Evolutionary conservation across 2,888 invertebrate genomes (phyloP).

Genomic region (Thecophora atra): DNA sequence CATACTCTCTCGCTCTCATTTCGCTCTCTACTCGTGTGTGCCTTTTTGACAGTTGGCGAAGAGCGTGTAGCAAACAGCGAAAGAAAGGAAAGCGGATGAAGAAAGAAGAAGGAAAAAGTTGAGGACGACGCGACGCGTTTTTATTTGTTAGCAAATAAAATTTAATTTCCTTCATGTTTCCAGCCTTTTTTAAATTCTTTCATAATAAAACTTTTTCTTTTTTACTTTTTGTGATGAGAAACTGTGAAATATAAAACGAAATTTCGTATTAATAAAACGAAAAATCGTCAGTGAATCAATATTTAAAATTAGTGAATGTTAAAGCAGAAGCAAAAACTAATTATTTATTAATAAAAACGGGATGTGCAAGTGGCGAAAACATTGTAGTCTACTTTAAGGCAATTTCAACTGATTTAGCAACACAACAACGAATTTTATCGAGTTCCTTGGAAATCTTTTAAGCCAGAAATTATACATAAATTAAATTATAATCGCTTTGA

Average conservation of each 20-base stretch:
- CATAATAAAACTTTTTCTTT: constrained; percentile 5
- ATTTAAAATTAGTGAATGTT: not conserved
- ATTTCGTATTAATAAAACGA: not conserved
- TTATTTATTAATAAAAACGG: not conserved
- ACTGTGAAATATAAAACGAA: not conserved
- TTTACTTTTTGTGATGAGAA: constrained; percentile 3
- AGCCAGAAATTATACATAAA: not conserved
- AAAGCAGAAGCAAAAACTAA: not conserved
- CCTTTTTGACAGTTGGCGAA: constrained; percentile 22
- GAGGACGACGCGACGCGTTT: constrained; percentile 38
- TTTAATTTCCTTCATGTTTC: not conserved
- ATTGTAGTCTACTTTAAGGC: constrained; percentile 20
- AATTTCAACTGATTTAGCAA: not conserved
- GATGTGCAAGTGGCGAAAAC: not conserved
- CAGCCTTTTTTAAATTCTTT: not conserved
- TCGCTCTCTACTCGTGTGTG: not conserved
- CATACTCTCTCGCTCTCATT: not conserved
- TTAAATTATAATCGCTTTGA: not conserved
- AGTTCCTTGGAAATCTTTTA: constrained; percentile 30
- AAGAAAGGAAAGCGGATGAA: constrained; percentile 28
- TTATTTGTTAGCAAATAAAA: constrained; percentile 23
- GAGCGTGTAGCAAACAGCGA: constrained; percentile 16
- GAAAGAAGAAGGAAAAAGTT: constrained; percentile 25
- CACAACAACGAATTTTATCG: constrained; percentile 31
- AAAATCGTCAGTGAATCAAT: not conserved